Evolutionary conservation across 2,797 vertebrate species (phyloP).

Genomic region (Hyperoplus lanceolatus): DNA sequence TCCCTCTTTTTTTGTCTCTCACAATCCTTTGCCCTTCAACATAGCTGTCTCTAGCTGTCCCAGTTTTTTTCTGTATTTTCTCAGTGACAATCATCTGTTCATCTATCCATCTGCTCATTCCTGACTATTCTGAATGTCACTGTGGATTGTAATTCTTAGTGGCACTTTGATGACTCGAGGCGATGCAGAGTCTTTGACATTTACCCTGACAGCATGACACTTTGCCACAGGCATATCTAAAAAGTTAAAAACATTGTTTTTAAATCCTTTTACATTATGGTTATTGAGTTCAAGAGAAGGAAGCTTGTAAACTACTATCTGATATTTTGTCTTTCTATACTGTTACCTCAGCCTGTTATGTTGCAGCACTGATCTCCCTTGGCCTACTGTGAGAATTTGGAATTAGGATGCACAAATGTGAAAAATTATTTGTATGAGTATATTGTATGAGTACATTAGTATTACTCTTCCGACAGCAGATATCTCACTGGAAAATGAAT

Average conservation of each 20-base stretch:
- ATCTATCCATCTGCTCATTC: constrained; percentile 23
- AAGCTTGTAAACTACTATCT: not conserved
- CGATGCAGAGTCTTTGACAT: constrained; percentile 3
- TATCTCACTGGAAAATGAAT: not conserved
- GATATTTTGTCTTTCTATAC: not conserved
- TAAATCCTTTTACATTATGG: not conserved
- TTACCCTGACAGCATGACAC: constrained; percentile 7
- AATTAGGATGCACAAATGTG: not conserved
- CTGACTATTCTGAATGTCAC: constrained; percentile 16
- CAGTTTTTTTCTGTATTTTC: constrained; percentile 1
- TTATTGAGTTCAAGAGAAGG: not conserved
- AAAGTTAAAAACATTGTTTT: not conserved
- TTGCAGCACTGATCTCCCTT: too few relatives aligned
- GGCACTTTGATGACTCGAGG: not conserved
- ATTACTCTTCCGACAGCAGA: not conserved
- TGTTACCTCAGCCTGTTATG: not conserved
- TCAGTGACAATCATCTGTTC: not conserved
- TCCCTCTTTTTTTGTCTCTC: not conserved
- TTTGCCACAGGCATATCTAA: not conserved
- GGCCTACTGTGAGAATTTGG: too few relatives aligned
- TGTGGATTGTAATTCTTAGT: not conserved
- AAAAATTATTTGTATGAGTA: not conserved
- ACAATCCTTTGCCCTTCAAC: not conserved
- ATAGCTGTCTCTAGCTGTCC: not conserved
- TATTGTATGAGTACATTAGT: not conserved